Base-by-base conservation (phyloP, 1,140 invertebrate species). In the Metaphire vulgaris region DNA sequence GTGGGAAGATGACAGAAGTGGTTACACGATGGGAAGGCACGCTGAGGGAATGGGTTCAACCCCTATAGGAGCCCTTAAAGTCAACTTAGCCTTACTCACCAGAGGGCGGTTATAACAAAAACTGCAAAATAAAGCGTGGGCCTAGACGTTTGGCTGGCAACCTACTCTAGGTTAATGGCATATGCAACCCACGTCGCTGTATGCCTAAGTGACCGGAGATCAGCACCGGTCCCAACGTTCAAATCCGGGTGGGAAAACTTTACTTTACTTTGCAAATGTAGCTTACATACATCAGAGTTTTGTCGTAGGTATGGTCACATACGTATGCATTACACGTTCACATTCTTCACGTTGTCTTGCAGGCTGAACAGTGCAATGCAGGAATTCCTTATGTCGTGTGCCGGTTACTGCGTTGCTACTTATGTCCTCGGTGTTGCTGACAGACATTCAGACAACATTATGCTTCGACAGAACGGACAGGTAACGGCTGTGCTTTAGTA, bases 361-460 rank as follows among this genome's bases (percentile, higher is more conserved):
- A 77, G 76, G 31, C 33, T 77, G 15, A 33, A 77, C 1, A 32
- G 94, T 87, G 95, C 96, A 0, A 93, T 99, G 69, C 93, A 98
- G 79, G 93, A 96, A 82, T 99, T 99, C 85, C 98, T 94, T 0
- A 88, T 92, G 76, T 98, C 96, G 32, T 99, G 97, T 87, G 97
- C 96, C 29, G 97, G 97, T 1, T 99, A 99, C 86, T 98, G 96
- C 88, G 96, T 99, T 0, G 96, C 97, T 1, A 99, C 98, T 0
- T 99, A 98, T 86, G 95, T 99, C 15, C 89, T 99, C 28, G 90
- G 97, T 12, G 95, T 99, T 74, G 95, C 95, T 6, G 97, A 99
- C 87, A 87, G 98, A 74, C 97, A 99, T 88, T 96, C 96, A 0
- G 97, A 99, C 85, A 99, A 99, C 85, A 99, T 99, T 80, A 99